Evolutionary conservation across 35 echinoderm and acorn worm genomes (phyloP), one percentile per base, ranked within the genome.

Genomic region (Anneissia japonica): DNA sequence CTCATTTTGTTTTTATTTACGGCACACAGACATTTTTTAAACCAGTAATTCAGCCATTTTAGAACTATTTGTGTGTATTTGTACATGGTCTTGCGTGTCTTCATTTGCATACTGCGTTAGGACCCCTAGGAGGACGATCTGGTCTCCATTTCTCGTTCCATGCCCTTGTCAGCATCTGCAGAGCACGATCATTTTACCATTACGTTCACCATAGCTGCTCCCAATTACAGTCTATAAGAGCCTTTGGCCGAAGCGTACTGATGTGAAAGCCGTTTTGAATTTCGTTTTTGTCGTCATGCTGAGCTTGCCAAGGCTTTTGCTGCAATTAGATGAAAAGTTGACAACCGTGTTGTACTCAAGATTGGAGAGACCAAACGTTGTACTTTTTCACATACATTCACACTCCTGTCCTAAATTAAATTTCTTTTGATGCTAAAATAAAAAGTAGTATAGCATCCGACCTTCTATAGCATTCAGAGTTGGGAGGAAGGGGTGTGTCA

Each of bases 21-120:
- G n/a, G n/a, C n/a, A n/a, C n/a, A n/a, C n/a, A n/a, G n/a, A n/a
- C n/a, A n/a, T n/a, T n/a, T n/a, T n/a, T n/a, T n/a, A n/a, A n/a
- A n/a, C n/a, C n/a, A n/a, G n/a, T n/a, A n/a, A n/a, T 64, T 64
- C 51, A 64, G 51, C 51, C 51, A 64, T 64, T 64, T 64, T 64
- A 64, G 51, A 64, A 64, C 2, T 9, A 64, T 64, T 64, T 64
- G 51, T 23, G 26, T 64, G 51, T 64, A 16, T 9, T 23, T 23
- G 51, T 64, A 26, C 26, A 19, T 64, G 51, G 1, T 64, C 10
- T 64, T 64, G 51, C 26, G 2, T 64, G 9, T 43, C 51, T 9
- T 64, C 9, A 64, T 64, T 64, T 64, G 51, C 51, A 64, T 64
- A 64, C 21, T 64, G 51, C 26, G 51, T 64, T 64, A 64, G 51